These are phyloP conservation scores for Myotis yumanensis DNA, from an alignment of 2,113 vertebrate genomes.

Conservation along the genomic window DNA sequence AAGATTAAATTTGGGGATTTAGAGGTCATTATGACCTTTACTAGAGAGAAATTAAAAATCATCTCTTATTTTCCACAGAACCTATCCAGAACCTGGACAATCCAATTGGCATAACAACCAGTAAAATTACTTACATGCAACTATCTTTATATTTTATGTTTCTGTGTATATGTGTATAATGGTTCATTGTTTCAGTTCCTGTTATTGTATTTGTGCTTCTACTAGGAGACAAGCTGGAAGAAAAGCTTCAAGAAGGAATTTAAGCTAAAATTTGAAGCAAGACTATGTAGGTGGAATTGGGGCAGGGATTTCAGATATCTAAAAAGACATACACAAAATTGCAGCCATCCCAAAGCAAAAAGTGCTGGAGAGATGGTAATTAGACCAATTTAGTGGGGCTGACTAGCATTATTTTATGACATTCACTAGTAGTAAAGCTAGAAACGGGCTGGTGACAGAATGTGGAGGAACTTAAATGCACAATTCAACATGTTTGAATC, in stretches of 20 bases:
- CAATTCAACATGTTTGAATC: neutral
- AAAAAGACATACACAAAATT: neutral
- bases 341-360: neutral
- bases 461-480: neutral
- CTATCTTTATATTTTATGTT: neutral
- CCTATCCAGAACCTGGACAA: neutral
- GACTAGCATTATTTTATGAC: neutral
- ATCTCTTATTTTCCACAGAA: neutral
- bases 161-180: neutral
- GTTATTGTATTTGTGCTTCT: neutral
- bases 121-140: neutral
- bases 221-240: neutral
- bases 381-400: neutral
- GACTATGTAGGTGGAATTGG: neutral
- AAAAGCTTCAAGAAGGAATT: conserved; percentile 10
- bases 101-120: neutral
- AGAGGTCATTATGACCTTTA: neutral
- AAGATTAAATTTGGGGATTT: neutral
- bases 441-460: neutral
- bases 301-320: neutral
- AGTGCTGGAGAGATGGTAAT: neutral
- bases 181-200: neutral
- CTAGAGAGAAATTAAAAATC: neutral
- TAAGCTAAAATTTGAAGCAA: conserved; percentile 47
- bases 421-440: neutral